Evolutionary conservation across 2,888 invertebrate species (phyloP).

Genomic region (Scelioninae gen. 2): DNA sequence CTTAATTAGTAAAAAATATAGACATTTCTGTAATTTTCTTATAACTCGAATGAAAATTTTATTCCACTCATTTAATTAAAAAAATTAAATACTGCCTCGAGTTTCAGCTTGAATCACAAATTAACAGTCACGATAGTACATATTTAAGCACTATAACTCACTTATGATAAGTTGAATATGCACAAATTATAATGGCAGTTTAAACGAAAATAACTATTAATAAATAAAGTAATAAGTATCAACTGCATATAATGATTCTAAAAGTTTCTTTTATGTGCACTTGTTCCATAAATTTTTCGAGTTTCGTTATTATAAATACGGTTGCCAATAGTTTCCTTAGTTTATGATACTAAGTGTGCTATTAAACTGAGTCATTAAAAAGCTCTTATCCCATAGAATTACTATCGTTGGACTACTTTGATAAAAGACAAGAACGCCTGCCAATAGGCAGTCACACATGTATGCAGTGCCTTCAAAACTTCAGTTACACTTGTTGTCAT

Average conservation of each 20-base stretch:
- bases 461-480: not conserved
- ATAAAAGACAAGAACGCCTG: constrained; percentile 36
- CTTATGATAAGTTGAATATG: constrained; percentile 4
- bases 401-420: constrained; percentile 23
- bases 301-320: constrained; percentile 24
- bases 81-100: constrained; percentile 2
- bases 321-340: constrained; percentile 41
- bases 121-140: constrained; percentile 4
- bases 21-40: not conserved
- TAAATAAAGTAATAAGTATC: constrained; percentile 21
- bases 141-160: constrained; percentile 18
- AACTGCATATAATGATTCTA: constrained; percentile 6
- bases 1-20: too few relatives aligned
- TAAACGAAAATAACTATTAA: constrained; percentile 20
- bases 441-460: constrained; percentile 30
- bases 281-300: constrained; percentile 22
- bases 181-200: constrained; percentile 11
- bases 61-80: not conserved
- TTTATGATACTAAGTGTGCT: constrained; percentile 31
- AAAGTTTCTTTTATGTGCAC: constrained; percentile 20
- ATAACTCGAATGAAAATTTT: not conserved
- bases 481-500: constrained; percentile 1
- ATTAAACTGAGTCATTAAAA: constrained; percentile 47
- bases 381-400: constrained; percentile 35
- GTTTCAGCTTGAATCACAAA: constrained; percentile 6